These are phyloP conservation scores for Eupsilia transversa DNA, from an alignment of 2,888 invertebrate genomes.

Conservation along the genomic window DNA sequence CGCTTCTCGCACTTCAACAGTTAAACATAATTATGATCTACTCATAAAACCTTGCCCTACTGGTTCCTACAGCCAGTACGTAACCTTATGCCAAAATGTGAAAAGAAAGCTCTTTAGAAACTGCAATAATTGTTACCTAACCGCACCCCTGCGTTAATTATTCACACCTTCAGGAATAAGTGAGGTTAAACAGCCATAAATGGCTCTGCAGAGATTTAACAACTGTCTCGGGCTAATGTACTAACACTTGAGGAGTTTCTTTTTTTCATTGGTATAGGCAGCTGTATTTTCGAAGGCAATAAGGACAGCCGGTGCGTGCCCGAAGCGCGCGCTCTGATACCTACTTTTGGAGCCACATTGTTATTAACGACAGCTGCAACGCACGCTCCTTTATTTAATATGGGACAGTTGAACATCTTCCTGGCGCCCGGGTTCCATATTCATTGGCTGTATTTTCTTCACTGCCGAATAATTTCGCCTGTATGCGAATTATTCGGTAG, in stretches of 20 bases:
- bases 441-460: not conserved
- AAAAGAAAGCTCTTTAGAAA: not conserved
- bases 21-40: not conserved
- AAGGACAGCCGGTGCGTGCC: conserved; percentile 73
- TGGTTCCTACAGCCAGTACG: not conserved
- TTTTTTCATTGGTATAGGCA: conserved; percentile 66
- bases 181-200: conserved; percentile 5
- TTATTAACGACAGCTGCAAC: conserved; percentile 85
- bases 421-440: conserved; percentile 53
- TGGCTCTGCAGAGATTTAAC: conserved; percentile 46
- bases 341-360: conserved; percentile 81
- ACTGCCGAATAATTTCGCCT: not conserved
- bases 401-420: conserved; percentile 62
- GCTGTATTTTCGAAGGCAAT: conserved; percentile 78
- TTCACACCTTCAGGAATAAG: conserved; percentile 1
- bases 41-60: not conserved
- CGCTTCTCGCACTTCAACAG: not conserved
- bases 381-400: conserved; percentile 75
- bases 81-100: not conserved
- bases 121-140: not conserved
- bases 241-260: conserved; percentile 33
- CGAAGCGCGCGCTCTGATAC: conserved; percentile 74
- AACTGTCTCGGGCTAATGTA: conserved; percentile 41
- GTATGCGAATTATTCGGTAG: not conserved
- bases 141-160: conserved; percentile 4